phyloP scores from a whole-genome alignment of 2,113 vertebrate genomes.

The Ictalurus furcatus region DNA sequence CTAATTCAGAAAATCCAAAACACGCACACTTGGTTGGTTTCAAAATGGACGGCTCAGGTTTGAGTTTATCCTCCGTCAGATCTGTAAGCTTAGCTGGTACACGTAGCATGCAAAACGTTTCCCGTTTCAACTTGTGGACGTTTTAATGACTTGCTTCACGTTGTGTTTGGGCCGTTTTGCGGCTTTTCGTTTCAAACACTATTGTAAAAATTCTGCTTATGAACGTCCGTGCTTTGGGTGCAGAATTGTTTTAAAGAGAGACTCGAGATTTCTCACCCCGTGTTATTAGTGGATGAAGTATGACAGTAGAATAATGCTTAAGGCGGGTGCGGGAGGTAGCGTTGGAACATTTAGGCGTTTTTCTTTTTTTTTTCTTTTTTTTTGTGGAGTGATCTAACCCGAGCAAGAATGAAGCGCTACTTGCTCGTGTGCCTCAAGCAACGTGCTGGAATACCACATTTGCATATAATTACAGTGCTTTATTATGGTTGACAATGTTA shows the following conservation, averaged over 20 bases:
- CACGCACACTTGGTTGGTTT: neutral
- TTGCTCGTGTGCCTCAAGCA: neutral
- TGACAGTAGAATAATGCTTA: neutral
- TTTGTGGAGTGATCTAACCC: neutral
- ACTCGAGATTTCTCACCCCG: neutral
- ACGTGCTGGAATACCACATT: constrained; percentile 8
- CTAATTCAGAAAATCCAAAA: neutral
- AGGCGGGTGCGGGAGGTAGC: neutral
- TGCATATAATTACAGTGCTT: constrained; percentile 33
- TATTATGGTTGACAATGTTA: constrained; percentile 19
- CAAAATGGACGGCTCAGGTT: neutral
- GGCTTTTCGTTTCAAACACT: neutral
- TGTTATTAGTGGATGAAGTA: neutral
- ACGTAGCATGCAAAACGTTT: neutral
- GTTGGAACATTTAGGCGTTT: neutral
- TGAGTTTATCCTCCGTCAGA: neutral
- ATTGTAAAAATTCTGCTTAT: neutral
- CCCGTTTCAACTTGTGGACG: too few relatives aligned
- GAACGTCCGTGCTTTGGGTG: neutral
- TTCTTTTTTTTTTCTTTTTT: neutral
- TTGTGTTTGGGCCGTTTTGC: neutral
- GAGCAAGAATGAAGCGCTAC: constrained; percentile 2
- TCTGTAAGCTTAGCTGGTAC: neutral
- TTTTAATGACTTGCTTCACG: neutral
- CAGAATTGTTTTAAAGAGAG: neutral